These are phyloP conservation scores for Pocillopora damicornis DNA, from an alignment of 64 coral and sea anemone species.

Conservation along the genomic window DNA sequence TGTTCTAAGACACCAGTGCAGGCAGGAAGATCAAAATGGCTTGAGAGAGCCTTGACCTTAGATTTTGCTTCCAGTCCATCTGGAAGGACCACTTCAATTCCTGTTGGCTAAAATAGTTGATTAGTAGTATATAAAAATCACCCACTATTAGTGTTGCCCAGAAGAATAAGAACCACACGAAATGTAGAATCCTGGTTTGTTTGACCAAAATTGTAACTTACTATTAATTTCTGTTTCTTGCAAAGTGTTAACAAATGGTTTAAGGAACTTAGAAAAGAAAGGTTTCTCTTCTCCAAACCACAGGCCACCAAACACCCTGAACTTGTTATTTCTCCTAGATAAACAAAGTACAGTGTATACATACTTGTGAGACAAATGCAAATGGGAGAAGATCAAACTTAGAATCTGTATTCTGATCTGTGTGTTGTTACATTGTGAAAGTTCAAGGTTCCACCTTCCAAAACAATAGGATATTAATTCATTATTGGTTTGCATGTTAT, in stretches of 20 bases:
- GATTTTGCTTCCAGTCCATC: slow-evolving; percentile 11
- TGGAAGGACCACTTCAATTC: slow-evolving; percentile 41
- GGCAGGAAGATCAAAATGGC: slow-evolving; percentile 55
- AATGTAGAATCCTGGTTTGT: too few relatives aligned
- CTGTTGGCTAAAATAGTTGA: not conserved
- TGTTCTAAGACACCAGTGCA: slow-evolving; percentile 38
- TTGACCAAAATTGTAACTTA: not conserved
- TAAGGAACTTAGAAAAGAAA: slow-evolving; percentile 32
- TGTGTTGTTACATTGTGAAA: too few relatives aligned
- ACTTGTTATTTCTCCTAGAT: slow-evolving; percentile 27
- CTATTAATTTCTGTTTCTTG: slow-evolving; percentile 25
- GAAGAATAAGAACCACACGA: too few relatives aligned
- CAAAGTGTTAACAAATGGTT: slow-evolving; percentile 19
- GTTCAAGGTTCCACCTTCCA: too few relatives aligned
- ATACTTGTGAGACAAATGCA: too few relatives aligned
- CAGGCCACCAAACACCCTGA: slow-evolving; percentile 34
- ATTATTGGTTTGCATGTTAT: too few relatives aligned
- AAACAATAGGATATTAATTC: too few relatives aligned
- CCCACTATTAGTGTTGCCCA: too few relatives aligned
- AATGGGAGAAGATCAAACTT: too few relatives aligned
- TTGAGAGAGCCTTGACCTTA: slow-evolving; percentile 40
- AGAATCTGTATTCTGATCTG: too few relatives aligned
- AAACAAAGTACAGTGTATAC: not conserved
- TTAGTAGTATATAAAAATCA: too few relatives aligned
- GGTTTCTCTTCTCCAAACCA: slow-evolving; percentile 40